These are phyloP conservation scores for Macrostomum cliftonense DNA, from an alignment of 2,888 invertebrate genomes.

Conservation along the genomic window DNA sequence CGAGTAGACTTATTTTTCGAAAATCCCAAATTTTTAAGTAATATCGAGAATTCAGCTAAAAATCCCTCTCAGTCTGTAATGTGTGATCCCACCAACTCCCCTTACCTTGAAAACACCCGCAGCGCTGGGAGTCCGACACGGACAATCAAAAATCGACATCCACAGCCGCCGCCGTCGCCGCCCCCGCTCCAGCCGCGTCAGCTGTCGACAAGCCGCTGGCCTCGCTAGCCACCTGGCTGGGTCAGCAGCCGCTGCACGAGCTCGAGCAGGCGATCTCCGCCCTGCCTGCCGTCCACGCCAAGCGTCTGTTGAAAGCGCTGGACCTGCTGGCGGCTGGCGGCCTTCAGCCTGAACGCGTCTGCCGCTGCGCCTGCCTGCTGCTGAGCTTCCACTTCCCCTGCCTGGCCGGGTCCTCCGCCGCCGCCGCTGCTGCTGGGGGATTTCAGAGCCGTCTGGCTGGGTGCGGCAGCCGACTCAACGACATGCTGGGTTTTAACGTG, in stretches of 20 bases:
- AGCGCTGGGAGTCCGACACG: neutral
- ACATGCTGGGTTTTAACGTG: no score
- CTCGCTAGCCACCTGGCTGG: constrained; percentile 13
- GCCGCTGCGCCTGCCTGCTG: constrained; percentile 54
- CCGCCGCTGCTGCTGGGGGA: no score
- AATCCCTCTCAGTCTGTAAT: no score
- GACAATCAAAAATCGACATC: neutral
- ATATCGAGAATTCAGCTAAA: no score
- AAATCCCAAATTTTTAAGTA: no score
- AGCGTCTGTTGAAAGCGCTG: constrained; percentile 55
- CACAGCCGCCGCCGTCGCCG: neutral
- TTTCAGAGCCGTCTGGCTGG: no score
- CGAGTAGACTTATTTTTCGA: no score
- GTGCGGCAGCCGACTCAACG: no score
- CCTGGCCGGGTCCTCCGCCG: no score
- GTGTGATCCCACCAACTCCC: no score
- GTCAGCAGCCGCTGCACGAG: constrained; percentile 47
- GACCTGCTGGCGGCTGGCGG: constrained; percentile 50
- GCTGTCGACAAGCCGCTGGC: neutral
- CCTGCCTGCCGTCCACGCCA: constrained; percentile 61
- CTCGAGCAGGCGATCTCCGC: constrained; percentile 69
- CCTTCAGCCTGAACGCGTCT: constrained; percentile 54
- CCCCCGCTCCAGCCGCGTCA: no score
- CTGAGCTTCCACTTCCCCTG: constrained; percentile 17
- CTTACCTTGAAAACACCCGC: no score